Evolutionary conservation across 2,113 vertebrate genomes (phyloP), one percentile per base, ranked within the genome.

Genomic region (Nothobranchius furzeri): DNA sequence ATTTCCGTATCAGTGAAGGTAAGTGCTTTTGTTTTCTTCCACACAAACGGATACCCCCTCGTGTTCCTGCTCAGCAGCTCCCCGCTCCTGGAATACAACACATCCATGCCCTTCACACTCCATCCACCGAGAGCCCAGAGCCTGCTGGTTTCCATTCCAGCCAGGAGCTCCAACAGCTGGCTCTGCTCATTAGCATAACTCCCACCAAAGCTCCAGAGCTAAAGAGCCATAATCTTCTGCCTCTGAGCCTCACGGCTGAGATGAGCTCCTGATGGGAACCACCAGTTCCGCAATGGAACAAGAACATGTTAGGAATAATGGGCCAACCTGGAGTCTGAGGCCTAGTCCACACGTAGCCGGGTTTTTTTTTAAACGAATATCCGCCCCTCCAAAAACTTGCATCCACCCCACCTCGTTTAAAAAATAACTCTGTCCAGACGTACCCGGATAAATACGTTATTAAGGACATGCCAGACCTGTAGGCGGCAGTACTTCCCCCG

Each of bases 101-200:
- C 64, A 56, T 78, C 60, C 69, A 4, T 75, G 58, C 73, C 63
- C 82, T 82, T 83, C 64, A 64, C 55, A 58, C 25, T 3, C 0
- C 25, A 55, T 54, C 68, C 75, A 60, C 43, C 0, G 43, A 67
- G 58, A 40, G 55, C 62, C 14, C 47, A 54, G 70, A 75, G 51
- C 75, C 43, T 60, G 64, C 9, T 45, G 53, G 52, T 63, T 82
- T 67, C 66, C 58, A 68, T 70, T 73, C 49, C 66, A 72, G 66
- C 63, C 59, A 67, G 73, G 54, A 49, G 49, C 73, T 35, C 11
- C 57, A 71, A 76, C 87, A 81, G 79, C 82, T 79, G 79, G 57
- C 63, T 63, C 54, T 56, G 5, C 69, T 77, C 59, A 83, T 85
- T 73, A 84, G 42, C 65, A 69, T 53, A 53, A 56, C 49, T 3